Base-by-base conservation (phyloP, 1,140 invertebrate genomes). In the Asobara japonica region DNA sequence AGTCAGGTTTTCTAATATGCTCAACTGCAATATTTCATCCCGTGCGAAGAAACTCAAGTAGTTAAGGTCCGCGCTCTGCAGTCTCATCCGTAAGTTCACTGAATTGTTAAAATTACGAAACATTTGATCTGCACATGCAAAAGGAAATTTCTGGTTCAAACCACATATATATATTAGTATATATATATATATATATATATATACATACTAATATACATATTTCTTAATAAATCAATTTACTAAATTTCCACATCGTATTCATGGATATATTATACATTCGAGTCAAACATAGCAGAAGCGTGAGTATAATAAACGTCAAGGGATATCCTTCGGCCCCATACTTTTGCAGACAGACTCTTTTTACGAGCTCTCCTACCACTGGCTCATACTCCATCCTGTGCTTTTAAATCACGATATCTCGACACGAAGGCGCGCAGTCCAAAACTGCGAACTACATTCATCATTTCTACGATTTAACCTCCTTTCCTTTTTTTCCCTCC, bases 341-440 rank as follows among this genome's bases (percentile, higher is more conserved):
- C 61, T 65, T 65, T 56, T 56, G 13, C 31, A 48, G 20, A 36
- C 60, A 64, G 61, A 18, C 36, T 64, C 20, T 8, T 27, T 69
- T 65, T 65, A 33, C 69, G 38, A 62, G 56, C 51, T 16, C 22
- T 18, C 30, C 41, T 8, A 27, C 10, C 20, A 11, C 5, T 27
- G 27, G 51, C 22, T 60, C 13, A 6, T 20, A 56, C 20, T 66
- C 20, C 10, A 56, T 29, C 20, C 27, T 0, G 2, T 29, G 61
- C n/a, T 65, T 71, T 64, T 71, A 71, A 71, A 71, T 71, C 69
- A 71, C 41, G 69, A 71, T 71, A 65, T 71, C 69, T 71, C 62
- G 69, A 65, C 69, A 45, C 61, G 62, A 31, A 45, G 41, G 41
- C 10, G 41, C 69, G 41, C 69, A 71, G 69, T 62, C 64, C 62